A percentile compares a stretch with the other conserved stretches of the same genome.
Conservation (phyloP, 2,888 invertebrate species). For the Falcaria lacertinaria region DNA sequence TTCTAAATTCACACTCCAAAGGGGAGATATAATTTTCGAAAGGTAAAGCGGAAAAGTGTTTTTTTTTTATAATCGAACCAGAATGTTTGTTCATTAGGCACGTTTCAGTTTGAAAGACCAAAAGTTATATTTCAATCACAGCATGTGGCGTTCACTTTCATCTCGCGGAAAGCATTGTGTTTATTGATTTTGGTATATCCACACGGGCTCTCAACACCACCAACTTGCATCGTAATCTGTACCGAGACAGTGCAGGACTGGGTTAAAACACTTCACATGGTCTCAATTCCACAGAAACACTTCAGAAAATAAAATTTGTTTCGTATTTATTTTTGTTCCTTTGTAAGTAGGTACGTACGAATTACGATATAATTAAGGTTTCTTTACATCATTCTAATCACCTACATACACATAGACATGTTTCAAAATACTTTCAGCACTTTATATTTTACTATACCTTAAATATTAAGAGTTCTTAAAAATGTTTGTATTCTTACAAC, state of each 20-base stretch:
- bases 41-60: too few relatives aligned
- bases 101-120: slow-evolving; percentile 28
- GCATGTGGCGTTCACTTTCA: slow-evolving; percentile 53
- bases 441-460: neutral
- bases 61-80: too few relatives aligned
- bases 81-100: too few relatives aligned
- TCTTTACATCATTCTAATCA: too few relatives aligned
- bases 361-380: too few relatives aligned
- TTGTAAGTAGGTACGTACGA: neutral
- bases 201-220: slow-evolving; percentile 30
- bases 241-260: slow-evolving; percentile 34
- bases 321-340: neutral
- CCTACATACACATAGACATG: too few relatives aligned
- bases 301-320: slow-evolving; percentile 5
- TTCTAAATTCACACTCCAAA: too few relatives aligned
- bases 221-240: neutral
- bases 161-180: slow-evolving; percentile 52
- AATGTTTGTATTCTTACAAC: slow-evolving; percentile 27
- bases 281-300: slow-evolving; percentile 6
- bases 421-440: too few relatives aligned
- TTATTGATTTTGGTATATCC: slow-evolving; percentile 55
- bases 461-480: slow-evolving; percentile 14
- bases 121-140: slow-evolving; percentile 59
- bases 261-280: slow-evolving; percentile 41
- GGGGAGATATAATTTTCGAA: too few relatives aligned